These are phyloP conservation scores for Indicator indicator DNA, from an alignment of 2,113 vertebrate genomes.

Conservation along the genomic window DNA sequence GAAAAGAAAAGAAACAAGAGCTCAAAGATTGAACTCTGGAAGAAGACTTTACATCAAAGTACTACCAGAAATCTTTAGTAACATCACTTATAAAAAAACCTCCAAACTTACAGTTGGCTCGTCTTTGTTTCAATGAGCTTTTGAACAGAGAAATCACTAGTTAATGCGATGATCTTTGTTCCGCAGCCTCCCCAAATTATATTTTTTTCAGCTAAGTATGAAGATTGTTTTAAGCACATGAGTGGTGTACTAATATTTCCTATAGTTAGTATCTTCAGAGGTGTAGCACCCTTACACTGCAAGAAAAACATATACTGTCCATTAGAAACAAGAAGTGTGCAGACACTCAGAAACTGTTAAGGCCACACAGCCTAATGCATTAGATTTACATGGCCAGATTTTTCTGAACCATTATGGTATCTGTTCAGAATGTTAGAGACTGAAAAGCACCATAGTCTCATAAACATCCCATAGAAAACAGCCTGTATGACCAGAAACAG, in stretches of 20 bases:
- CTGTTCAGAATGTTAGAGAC: not conserved
- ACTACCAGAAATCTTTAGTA: not conserved
- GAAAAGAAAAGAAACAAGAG: not conserved
- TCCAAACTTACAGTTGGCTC: conserved; percentile 80
- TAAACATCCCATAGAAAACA: not conserved
- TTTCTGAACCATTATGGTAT: not conserved
- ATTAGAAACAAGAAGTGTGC: not conserved
- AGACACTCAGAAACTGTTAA: not conserved
- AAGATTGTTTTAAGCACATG: conserved; percentile 85
- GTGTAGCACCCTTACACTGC: conserved; percentile 75
- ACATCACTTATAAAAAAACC: not conserved
- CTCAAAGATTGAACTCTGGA: not conserved
- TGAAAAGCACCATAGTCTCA: not conserved
- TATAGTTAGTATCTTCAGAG: conserved; percentile 82
- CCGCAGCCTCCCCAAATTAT: conserved; percentile 90
- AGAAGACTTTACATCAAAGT: not conserved
- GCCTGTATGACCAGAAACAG: not conserved
- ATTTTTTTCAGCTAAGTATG: conserved; percentile 78
- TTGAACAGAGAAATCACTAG: conserved; percentile 83
- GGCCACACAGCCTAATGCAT: not conserved
- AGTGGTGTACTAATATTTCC: conserved; percentile 87
- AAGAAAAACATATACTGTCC: not conserved
- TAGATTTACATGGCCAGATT: not conserved
- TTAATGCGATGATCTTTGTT: conserved; percentile 85
- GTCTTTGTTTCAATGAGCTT: conserved; percentile 88